phyloP scores from a whole-genome alignment of 2,113 vertebrate species.

The Prunella fulvescens region DNA sequence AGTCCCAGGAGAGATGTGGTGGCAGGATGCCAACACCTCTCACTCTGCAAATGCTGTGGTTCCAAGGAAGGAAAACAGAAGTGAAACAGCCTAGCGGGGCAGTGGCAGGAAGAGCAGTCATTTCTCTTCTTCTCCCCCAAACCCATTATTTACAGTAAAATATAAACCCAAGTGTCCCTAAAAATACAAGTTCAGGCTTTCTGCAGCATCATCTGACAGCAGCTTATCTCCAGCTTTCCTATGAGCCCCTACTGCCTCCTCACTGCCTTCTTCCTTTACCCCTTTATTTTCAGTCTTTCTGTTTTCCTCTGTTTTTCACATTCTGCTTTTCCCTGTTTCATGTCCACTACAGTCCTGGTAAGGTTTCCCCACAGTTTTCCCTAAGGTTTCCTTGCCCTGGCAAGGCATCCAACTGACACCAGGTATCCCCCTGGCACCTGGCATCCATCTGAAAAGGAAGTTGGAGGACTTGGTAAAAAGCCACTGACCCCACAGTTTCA shows the following conservation, averaged over 20 bases:
- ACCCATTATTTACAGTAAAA: neutral
- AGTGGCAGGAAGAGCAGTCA: neutral
- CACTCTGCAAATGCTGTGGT: neutral
- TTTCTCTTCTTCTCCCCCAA: neutral
- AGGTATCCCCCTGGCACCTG: neutral
- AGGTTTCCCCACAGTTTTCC: neutral
- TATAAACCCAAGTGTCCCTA: neutral
- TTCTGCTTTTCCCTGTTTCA: neutral
- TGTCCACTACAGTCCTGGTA: neutral
- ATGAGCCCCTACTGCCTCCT: neutral
- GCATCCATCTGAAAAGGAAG: neutral
- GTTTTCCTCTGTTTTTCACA: neutral
- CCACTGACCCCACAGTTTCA: fast-evolving
- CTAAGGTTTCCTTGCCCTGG: too few species aligned
- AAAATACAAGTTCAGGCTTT: slow-evolving; percentile 2
- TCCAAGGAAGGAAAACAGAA: neutral
- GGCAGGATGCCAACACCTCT: neutral
- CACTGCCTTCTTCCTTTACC: neutral
- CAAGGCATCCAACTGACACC: fast-evolving
- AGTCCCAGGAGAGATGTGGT: neutral
- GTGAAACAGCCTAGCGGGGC: neutral
- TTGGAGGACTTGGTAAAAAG: neutral
- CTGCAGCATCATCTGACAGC: neutral
- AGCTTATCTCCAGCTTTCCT: neutral
- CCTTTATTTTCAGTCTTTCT: neutral